These are phyloP conservation scores for Globodera ellingtonae DNA, from an alignment of 1,140 invertebrate species.

Conservation along the genomic window DNA sequence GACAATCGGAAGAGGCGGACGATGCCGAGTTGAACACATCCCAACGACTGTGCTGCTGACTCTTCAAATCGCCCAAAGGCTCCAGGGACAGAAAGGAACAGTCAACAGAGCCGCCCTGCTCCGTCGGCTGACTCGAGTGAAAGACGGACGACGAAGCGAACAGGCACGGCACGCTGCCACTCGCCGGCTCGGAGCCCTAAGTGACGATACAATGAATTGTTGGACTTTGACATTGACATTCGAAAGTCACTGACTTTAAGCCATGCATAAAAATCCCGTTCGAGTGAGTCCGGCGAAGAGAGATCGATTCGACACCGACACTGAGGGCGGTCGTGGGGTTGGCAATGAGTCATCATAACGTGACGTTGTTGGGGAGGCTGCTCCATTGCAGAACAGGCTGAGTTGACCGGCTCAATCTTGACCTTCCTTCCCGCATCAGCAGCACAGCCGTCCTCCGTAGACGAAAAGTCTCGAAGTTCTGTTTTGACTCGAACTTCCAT, in stretches of 20 bases:
- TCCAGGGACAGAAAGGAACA: background rate
- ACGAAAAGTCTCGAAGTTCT: background rate
- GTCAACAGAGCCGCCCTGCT: background rate
- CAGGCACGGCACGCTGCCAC: background rate
- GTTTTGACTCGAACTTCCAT: constrained; percentile 13
- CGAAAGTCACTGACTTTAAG: constrained; percentile 51
- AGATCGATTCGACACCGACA: constrained; percentile 58
- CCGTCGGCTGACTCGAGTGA: background rate
- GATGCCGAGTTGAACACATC: background rate
- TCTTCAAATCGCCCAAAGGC: background rate
- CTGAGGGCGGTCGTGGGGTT: background rate
- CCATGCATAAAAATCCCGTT: constrained; percentile 63
- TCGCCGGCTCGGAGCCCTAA: background rate
- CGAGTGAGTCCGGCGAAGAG: constrained; percentile 55
- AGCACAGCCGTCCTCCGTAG: background rate
- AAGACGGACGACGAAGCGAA: background rate
- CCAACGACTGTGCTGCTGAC: background rate
- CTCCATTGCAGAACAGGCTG: background rate
- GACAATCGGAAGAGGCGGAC: background rate
- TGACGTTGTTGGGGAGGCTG: background rate
- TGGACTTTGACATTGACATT: background rate
- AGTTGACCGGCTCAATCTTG: background rate
- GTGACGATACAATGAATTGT: background rate
- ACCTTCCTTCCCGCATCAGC: background rate
- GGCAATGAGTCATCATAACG: background rate